phyloP scores from a whole-genome alignment of 2,797 vertebrate genomes.

The Ambastaia sidthimunki region DNA sequence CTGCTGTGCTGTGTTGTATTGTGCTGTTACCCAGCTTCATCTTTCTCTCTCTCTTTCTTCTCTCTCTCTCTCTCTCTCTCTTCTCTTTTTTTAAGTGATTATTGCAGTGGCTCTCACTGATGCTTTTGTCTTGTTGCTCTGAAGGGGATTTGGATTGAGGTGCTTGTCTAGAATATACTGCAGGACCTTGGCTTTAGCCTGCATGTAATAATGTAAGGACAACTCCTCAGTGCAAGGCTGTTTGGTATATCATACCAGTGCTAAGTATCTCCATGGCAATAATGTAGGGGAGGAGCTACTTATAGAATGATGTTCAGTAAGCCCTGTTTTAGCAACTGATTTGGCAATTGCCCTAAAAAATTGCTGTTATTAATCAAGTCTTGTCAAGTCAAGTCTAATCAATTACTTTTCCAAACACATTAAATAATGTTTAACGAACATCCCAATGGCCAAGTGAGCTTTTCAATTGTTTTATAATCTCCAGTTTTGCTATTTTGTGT shows the following conservation, averaged over 20 bases:
- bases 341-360: background rate
- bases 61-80: background rate
- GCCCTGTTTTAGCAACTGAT: background rate
- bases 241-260: background rate
- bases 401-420: background rate
- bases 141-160: conserved; percentile 2
- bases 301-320: background rate
- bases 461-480: background rate
- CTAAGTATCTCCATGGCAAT: background rate
- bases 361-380: too few relatives aligned
- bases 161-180: conserved; percentile 1
- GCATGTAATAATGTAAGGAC: conserved; percentile 6
- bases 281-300: background rate
- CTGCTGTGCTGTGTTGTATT: background rate
- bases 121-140: conserved; percentile 14
- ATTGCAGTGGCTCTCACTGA: background rate
- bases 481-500: background rate
- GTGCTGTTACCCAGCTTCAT: background rate
- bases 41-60: background rate
- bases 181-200: background rate
- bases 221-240: background rate
- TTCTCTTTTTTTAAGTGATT: background rate
- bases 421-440: conserved; percentile 7
- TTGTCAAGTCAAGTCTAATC: too few relatives aligned
- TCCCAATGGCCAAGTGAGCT: background rate